Percentiles rank a stretch among this genome's conserved stretches.
These are phyloP conservation scores for Chiridota heheva DNA, from an alignment of 35 echinoderm and acorn worm species.

Conservation along the genomic window DNA sequence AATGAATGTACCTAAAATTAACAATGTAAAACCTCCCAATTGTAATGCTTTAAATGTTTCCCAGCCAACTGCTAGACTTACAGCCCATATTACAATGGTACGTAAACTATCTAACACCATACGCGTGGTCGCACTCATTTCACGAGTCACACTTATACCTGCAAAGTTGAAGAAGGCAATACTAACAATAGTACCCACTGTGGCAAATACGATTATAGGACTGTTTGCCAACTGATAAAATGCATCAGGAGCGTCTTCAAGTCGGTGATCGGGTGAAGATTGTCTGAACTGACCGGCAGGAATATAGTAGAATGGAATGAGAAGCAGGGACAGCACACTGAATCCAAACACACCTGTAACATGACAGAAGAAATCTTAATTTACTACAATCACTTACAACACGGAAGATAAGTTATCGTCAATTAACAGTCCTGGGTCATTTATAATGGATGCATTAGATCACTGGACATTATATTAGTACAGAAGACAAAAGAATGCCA, in stretches of 20 bases:
- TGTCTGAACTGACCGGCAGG: constrained; percentile 25
- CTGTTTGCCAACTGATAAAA: constrained; percentile 61
- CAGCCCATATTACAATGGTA: constrained; percentile 71
- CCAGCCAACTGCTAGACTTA: constrained; percentile 54
- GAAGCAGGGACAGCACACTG: constrained; percentile 48
- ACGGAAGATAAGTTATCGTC: background rate
- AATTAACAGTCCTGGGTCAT: background rate
- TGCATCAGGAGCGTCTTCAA: constrained; percentile 76
- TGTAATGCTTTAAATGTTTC: constrained; percentile 50
- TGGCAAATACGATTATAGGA: constrained; percentile 42
- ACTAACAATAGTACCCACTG: constrained; percentile 69
- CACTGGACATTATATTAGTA: background rate
- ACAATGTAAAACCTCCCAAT: constrained; percentile 55
- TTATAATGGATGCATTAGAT: background rate
- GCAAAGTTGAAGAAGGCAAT: constrained; percentile 98
- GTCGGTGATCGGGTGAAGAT: constrained; percentile 42
- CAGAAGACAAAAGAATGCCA: background rate
- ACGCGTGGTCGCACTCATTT: constrained; percentile 87
- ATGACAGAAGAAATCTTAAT: no score
- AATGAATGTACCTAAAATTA: constrained; percentile 67
- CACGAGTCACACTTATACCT: constrained; percentile 76
- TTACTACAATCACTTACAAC: no score
- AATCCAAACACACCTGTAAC: constrained; percentile 80
- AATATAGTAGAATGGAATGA: constrained; percentile 86
- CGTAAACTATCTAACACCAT: constrained; percentile 87